Evolutionary conservation across 2,888 invertebrate genomes (phyloP).

Genomic region (Caenorhabditis macrosperma): DNA sequence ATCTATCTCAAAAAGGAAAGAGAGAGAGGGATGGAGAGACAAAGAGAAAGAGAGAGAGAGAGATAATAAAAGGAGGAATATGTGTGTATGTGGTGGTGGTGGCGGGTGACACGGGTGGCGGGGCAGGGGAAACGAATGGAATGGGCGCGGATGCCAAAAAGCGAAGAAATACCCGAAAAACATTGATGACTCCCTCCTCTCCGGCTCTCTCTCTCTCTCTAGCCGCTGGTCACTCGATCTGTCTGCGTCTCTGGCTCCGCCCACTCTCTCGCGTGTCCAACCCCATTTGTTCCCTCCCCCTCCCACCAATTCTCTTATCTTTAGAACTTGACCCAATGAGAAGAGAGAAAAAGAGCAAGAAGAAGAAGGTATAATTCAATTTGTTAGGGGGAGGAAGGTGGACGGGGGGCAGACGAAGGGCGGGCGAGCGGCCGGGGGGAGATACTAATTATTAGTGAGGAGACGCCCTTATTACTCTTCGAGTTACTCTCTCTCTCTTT

Average conservation of each 20-base stretch:
- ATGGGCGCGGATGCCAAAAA: background rate
- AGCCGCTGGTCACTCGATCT: background rate
- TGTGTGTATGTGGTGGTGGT: no score
- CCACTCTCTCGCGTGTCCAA: background rate
- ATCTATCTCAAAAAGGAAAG: no score
- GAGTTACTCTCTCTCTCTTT: no score
- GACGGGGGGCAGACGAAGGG: no score
- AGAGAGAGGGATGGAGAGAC: slow-evolving; percentile 1
- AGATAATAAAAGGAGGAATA: background rate
- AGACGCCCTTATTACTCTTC: slow-evolving; percentile 5
- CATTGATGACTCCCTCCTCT: background rate
- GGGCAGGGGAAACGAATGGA: background rate
- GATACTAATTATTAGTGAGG: slow-evolving; percentile 6
- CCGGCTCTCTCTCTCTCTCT: background rate
- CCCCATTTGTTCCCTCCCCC: no score
- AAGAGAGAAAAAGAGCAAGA: slow-evolving; percentile 2
- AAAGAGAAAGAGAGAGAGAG: slow-evolving; percentile 9
- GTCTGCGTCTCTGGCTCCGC: slow-evolving; percentile 11
- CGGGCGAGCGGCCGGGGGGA: background rate
- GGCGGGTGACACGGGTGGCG: background rate
- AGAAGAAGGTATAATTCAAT: no score
- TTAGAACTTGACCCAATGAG: slow-evolving; percentile 3
- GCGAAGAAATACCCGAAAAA: slow-evolving; percentile 6
- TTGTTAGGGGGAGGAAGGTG: no score
- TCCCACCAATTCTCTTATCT: background rate